These are phyloP conservation scores for Drosophila quasianomalipes DNA, from an alignment of 2,888 invertebrate species.

Conservation along the genomic window DNA sequence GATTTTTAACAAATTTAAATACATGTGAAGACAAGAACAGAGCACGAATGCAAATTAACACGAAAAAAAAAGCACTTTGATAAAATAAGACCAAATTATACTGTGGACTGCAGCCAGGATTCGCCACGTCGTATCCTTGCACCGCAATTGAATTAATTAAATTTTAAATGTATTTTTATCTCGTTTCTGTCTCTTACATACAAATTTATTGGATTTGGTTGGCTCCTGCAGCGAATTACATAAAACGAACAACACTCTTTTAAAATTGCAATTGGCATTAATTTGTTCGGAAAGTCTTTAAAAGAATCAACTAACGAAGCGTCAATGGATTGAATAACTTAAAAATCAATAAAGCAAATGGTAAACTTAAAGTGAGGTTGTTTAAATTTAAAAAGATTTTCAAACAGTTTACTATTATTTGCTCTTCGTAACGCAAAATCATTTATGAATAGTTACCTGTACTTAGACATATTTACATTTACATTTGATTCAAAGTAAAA, in stretches of 20 bases:
- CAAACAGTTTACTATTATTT: not conserved
- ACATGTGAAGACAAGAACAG: constrained; percentile 43
- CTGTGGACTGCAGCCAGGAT: constrained; percentile 11
- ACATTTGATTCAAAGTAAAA: not conserved
- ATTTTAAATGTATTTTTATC: constrained; percentile 60
- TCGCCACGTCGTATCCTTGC: constrained; percentile 40
- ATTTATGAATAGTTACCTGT: not conserved
- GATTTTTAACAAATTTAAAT: constrained; percentile 52
- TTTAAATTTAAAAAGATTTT: not conserved
- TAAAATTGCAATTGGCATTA: constrained; percentile 27
- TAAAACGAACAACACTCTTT: constrained; percentile 57
- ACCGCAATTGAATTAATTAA: constrained; percentile 74
- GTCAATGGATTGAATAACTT: constrained; percentile 1
- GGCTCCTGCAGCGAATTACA: constrained; percentile 42
- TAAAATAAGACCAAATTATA: constrained; percentile 50
- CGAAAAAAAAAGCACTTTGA: constrained; percentile 8
- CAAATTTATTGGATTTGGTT: constrained; percentile 67
- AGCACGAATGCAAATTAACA: constrained; percentile 22
- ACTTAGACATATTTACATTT: not conserved
- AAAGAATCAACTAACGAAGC: constrained; percentile 25
- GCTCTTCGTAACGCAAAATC: not conserved
- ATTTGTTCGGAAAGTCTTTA: constrained; percentile 11
- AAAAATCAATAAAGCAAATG: not conserved
- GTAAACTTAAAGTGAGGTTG: not conserved
- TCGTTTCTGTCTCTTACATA: constrained; percentile 48